Conservation (phyloP, 2,797 vertebrate genomes). For the Pseudotriccus pelzelni region DNA sequence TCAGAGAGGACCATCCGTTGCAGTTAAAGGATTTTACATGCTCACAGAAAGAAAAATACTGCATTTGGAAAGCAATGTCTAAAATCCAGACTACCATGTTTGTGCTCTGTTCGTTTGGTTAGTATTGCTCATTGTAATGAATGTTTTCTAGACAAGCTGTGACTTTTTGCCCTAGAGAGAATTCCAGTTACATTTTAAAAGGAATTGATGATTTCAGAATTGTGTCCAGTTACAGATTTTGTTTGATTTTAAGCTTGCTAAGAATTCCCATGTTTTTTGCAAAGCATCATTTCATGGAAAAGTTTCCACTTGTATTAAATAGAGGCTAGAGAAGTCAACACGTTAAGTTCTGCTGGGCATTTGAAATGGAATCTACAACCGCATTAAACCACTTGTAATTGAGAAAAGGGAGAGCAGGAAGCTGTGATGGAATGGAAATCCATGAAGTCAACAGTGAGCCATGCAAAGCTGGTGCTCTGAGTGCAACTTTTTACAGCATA, state of each 20-base stretch:
- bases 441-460: not conserved
- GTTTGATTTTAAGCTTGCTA: not conserved
- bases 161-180: not conserved
- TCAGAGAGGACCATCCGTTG: not conserved
- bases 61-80: not conserved
- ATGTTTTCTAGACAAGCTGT: not conserved
- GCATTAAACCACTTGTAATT: not conserved
- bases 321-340: not conserved
- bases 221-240: not conserved
- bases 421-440: not conserved
- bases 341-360: not conserved
- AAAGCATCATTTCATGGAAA: not conserved
- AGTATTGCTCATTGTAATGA: not conserved
- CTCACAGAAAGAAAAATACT: not conserved
- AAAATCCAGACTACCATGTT: not conserved
- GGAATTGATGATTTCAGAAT: not conserved
- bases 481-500: not conserved
- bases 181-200: not conserved
- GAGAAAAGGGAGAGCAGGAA: not conserved
- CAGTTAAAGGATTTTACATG: not conserved
- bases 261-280: not conserved
- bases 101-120: not conserved
- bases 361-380: not conserved
- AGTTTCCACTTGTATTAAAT: not conserved
- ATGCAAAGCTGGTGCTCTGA: not conserved